phyloP scores from a whole-genome alignment of 1,140 invertebrate species.

The Octopus sinensis region DNA sequence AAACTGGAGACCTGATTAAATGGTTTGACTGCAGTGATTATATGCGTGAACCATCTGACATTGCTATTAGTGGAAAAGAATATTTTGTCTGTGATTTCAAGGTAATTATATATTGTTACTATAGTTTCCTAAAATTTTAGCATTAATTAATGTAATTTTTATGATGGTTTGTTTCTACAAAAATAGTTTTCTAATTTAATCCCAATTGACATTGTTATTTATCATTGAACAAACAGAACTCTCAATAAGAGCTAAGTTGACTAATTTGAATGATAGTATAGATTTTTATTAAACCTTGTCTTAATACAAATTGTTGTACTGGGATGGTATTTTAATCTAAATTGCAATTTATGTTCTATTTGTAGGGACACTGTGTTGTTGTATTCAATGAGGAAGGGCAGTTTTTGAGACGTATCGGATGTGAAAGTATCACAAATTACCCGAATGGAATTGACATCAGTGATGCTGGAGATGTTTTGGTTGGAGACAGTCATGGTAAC shows the following conservation, averaged over 20 bases:
- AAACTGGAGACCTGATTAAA: constrained; percentile 81
- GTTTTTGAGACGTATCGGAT: constrained; percentile 87
- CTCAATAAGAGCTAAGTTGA: too few relatives aligned
- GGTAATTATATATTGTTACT: constrained; percentile 35
- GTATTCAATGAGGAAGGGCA: constrained; percentile 89
- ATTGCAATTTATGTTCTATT: constrained; percentile 6
- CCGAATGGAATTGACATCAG: constrained; percentile 97
- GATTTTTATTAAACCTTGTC: too few relatives aligned
- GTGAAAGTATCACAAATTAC: constrained; percentile 92
- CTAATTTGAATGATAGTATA: too few relatives aligned
- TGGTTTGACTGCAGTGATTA: constrained; percentile 97
- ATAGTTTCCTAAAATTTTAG: too few relatives aligned
- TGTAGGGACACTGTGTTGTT: constrained; percentile 84
- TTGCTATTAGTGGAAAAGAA: constrained; percentile 88
- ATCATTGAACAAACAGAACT: too few relatives aligned
- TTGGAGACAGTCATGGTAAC: constrained; percentile 96
- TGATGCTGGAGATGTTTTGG: constrained; percentile 90
- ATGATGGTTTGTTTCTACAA: too few relatives aligned
- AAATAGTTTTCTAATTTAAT: too few relatives aligned
- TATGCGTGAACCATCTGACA: constrained; percentile 95
- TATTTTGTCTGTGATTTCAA: constrained; percentile 98
- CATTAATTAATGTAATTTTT: too few relatives aligned
- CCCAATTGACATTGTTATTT: too few relatives aligned
- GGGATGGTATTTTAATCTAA: too few relatives aligned
- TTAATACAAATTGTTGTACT: too few relatives aligned